Conservation (phyloP, 2,797 vertebrate genomes). For the Leontopithecus rosalia region DNA sequence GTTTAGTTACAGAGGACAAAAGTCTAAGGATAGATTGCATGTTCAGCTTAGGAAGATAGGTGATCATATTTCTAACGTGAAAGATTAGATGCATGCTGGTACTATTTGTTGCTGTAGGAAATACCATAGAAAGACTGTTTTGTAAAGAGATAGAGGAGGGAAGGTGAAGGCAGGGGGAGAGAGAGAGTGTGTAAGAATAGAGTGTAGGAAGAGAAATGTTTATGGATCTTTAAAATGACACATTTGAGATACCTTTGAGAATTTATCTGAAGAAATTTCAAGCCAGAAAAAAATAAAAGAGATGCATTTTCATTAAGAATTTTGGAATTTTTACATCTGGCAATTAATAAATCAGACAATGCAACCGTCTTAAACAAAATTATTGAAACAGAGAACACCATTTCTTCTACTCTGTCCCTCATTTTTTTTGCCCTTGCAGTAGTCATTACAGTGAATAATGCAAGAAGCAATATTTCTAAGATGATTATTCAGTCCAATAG, state of each 20-base stretch:
- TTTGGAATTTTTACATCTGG: not conserved
- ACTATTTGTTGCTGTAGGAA: not conserved
- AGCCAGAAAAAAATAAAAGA: not conserved
- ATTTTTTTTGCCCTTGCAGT: not conserved
- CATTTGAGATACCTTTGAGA: not conserved
- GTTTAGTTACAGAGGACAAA: not conserved
- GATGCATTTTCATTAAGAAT: not conserved
- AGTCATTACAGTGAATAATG: not conserved
- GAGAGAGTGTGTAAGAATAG: no score
- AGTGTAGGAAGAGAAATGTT: fast-evolving
- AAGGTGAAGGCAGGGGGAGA: not conserved
- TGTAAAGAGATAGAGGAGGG: not conserved
- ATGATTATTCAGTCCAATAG: not conserved
- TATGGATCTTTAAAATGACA: not conserved
- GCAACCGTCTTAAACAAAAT: not conserved
- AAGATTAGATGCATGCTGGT: not conserved
- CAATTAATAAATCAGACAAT: not conserved
- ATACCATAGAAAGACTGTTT: not conserved
- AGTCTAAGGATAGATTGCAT: not conserved
- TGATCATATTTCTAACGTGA: not conserved
- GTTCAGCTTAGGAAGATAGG: not conserved
- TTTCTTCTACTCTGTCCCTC: not conserved
- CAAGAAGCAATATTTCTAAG: slow-evolving; percentile 34
- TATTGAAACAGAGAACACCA: not conserved
- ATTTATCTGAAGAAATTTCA: not conserved